Base-by-base conservation (phyloP, 2,797 vertebrate species). In the Clarias platycephalus region DNA sequence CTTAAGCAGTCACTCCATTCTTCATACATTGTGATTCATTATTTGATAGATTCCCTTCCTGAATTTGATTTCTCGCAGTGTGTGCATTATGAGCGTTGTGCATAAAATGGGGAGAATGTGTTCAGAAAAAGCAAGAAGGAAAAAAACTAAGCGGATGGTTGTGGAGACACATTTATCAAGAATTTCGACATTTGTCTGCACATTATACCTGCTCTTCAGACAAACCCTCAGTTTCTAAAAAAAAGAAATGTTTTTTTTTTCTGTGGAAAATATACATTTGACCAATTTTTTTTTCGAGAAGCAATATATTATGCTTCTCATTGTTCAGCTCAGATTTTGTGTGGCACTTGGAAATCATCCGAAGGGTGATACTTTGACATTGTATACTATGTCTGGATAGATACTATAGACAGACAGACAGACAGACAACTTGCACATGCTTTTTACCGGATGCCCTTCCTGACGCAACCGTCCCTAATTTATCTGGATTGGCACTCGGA, bases 131-230 rank as follows among this genome's bases (percentile, higher is more conserved):
- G 78, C 3, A n/a, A 80, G 62, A 66, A 49, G n/a, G 24, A n/a
- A 72, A 85, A 49, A 85, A 81, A 70, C 70, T 57, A 63, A 74
- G 24, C 28, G 26, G 71, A 44, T 63, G 4, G 37, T 28, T 63
- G 66, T 31, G 75, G 44, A 58, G 70, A 26, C 49, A 44, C 84
- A 75, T 81, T 85, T 81, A 80, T 81, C 70, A 66, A 67, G 49
- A 85, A 60, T 40, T 37, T 57, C 18, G 78, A 49, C 68, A 57
- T 81, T 85, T 81, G 81, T 60, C 58, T 13, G 24, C 62, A 58
- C 70, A 58, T 75, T 81, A 81, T 28, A 31, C 22, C 49, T 22
- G 78, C 28, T 72, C 24, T 72, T 64, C 77, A 64, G 77, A 74
- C 34, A 22, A 80, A 66, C n/a, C 9, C 34, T 44, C 24, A 20